Evolutionary conservation across 1,140 invertebrate genomes (phyloP), one percentile per base, ranked within the genome.

Genomic region (Goniozus legneri): DNA sequence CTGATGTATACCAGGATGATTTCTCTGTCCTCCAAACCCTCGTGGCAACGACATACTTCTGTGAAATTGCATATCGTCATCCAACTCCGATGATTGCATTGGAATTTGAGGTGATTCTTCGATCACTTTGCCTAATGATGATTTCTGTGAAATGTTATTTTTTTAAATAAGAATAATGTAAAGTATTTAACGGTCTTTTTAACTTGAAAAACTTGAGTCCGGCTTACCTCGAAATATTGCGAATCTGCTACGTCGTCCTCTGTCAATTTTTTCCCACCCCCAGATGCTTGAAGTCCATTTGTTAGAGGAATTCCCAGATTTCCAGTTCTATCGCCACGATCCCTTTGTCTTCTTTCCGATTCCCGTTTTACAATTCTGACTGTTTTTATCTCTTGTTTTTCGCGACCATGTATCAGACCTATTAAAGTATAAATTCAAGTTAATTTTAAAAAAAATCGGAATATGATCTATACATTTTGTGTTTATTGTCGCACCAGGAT

Each of bases 321-420:
- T n/a, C 73, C 70, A 45, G 66, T 76, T 47, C 75, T 64, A 44
- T 81, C 77, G 51, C 85, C 83, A 31, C 85, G 79, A 63, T 90
- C 88, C 41, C 88, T 78, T 62, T 90, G 87, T 1, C 89, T 77
- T 35, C 89, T 79, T 68, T 94, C 92, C 16, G 90, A 90, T 65
- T 94, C 91, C 18, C 92, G 75, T 76, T 96, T 96, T 0, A 96
- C 92, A 61, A 95, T 94, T 43, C 93, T 80, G 16, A 96, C 92
- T 1, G 93, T 95, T 78, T 93, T 92, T 18, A 92, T 91, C 72
- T 92, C 89, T 67, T 86, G 87, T 52, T 88, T 88, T 60, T 94
- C 91, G 30, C 91, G 86, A 69, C 83, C 85, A 1, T 87, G 84
- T 22, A 90, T 75, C 50, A 89, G 82, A 46, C 83, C 87, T n/a